Evolutionary conservation across 2,113 vertebrate genomes (phyloP), one percentile per base, ranked within the genome.

Genomic region (Sula dactylatra): DNA sequence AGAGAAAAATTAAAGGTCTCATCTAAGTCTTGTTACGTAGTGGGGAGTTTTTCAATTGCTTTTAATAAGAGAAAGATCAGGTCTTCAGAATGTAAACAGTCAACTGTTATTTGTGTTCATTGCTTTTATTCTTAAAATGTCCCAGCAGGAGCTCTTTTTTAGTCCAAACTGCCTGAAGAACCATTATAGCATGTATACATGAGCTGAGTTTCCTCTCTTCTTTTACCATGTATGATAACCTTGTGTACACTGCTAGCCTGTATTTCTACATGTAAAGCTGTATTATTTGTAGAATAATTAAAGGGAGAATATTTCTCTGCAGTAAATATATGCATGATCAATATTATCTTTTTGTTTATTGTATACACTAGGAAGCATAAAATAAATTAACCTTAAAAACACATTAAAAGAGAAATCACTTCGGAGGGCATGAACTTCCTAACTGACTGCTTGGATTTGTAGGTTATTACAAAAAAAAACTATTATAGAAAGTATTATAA

Each of bases 21-120:
- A 0, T 79, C 59, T 62, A 65, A 70, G 27, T 58, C 26, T 69
- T 82, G 16, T 83, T 78, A 66, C 1, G 0, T 42, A 81, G 81
- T 44, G 12, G 20, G 19, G 24, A 87, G 5, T 45, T 71, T 89
- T 79, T 82, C 44, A 61, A 12, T 56, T 87, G 45, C 22, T 90
- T 93, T 90, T 77, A 73, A 32, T 50, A 56, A 61, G 62, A 76
- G 18, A 86, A 18, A 58, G 11, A 66, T 50, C 71, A 92, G 32
- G 29, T 82, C 40, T 65, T 66, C 55, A 77, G 71, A 70, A 77
- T 22, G 14, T 73, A 58, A 92, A 80, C 55, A 77, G 36, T 73
- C 45, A 80, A 79, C 44, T 70, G 20, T 83, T 92, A 82, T 73
- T 80, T 94, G 58, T 81, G 38, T 73, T 90, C 90, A 83, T 97